A percentile compares a stretch with the other conserved stretches of the same genome.
Conservation (phyloP, 1,140 invertebrate species). For the Ganaspis sp. region DNA sequence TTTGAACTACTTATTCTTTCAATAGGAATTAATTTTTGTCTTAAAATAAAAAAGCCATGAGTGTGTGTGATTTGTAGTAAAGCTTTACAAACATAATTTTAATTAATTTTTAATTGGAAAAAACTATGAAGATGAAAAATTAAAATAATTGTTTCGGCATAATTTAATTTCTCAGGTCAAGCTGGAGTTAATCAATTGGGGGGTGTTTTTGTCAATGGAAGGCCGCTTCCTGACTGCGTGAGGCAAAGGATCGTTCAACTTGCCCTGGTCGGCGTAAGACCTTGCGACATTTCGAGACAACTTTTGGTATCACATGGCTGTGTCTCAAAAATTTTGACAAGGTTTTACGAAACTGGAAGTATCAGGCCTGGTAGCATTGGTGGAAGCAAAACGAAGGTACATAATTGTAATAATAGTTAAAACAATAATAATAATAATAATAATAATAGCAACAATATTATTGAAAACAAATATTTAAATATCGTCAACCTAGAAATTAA, state of each 20-base stretch:
- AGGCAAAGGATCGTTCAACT: conserved; percentile 94
- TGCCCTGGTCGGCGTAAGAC: conserved; percentile 92
- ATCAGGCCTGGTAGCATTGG: conserved; percentile 94
- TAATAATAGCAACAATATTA: too few species aligned
- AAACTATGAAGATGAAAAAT: too few species aligned
- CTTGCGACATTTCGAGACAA: conserved; percentile 96
- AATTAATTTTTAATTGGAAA: too few species aligned
- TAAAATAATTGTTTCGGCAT: not conserved
- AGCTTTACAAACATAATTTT: too few species aligned
- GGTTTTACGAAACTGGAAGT: conserved; percentile 96
- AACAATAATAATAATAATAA: not conserved
- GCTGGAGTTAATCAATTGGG: conserved; percentile 97
- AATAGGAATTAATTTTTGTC: too few species aligned
- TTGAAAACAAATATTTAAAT: conserved; percentile 35
- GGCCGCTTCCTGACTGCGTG: conserved; percentile 95
- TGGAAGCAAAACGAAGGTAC: conserved; percentile 93
- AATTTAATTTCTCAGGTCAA: conserved; percentile 82
- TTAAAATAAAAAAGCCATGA: too few species aligned
- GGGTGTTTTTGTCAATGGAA: conserved; percentile 96
- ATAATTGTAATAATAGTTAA: not conserved
- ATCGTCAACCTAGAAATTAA: too few species aligned
- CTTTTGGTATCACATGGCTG: conserved; percentile 96
- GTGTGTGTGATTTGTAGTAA: too few species aligned
- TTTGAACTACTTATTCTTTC: too few species aligned
- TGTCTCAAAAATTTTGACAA: conserved; percentile 97